Base-by-base conservation (phyloP, 2,888 invertebrate genomes). In the Rhopalosiphum nymphaeae region DNA sequence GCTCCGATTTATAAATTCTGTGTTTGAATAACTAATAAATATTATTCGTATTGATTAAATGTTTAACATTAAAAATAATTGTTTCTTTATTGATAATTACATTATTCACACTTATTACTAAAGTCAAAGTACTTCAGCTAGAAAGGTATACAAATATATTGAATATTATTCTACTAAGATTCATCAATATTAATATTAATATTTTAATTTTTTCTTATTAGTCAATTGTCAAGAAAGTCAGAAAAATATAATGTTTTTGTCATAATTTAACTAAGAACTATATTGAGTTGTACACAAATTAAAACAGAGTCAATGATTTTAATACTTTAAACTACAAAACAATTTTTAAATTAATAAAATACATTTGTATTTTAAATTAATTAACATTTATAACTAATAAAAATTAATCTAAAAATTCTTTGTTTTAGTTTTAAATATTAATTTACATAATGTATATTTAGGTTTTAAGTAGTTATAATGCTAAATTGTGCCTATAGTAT, bases 261-360 rank as follows among this genome's bases (percentile, higher is more conserved):
- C n/a, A 36, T 0, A 36, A 36, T 67, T 36, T 67, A 16, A 67
- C 36, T 21, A 16, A 16, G 7, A 36, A 67, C n/a, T 67, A n/a
- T 67, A 21, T 67, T 67, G 36, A 36, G 67, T 67, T 67, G n/a
- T 67, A 36, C n/a, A 21, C 5, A 36, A 36, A 36, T 36, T 21
- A 36, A 67, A 29, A 61, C 3, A 67, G n/a, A 21, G n/a, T n/a
- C n/a, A n/a, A 36, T 67, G 67, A 16, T 36, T 36, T 16, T 36
- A n/a, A 61, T 67, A 67, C 4, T 36, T 36, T 16, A 67, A 16
- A 67, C n/a, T n/a, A 67, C 1, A 67, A 67, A 67, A n/a, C 16
- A n/a, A n/a, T n/a, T 67, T 67, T 67, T 67, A 16, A 67, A n/a
- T n/a, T 67, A n/a, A 67, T 67, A n/a, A n/a, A 67, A 67, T 67